Conservation (phyloP, 2,113 vertebrate species). For the Neopipo cinnamomea region DNA sequence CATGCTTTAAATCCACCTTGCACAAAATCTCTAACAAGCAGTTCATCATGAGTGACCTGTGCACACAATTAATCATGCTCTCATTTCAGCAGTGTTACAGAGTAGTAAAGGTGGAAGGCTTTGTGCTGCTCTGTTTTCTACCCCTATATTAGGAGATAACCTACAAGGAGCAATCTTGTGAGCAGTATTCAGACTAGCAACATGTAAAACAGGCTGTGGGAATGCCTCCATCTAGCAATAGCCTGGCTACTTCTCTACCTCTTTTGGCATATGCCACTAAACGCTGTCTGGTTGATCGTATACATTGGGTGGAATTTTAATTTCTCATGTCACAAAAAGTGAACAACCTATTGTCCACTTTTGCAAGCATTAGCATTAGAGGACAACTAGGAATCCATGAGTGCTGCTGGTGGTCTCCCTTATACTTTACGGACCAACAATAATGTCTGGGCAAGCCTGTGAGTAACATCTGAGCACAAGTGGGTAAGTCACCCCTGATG, state of each 20-base stretch:
- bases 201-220: background rate
- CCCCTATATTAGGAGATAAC: background rate
- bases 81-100: fast-evolving
- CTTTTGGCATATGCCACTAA: background rate
- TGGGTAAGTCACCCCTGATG: background rate
- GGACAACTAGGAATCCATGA: background rate
- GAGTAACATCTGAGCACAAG: background rate
- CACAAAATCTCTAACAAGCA: background rate
- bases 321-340: background rate
- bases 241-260: background rate
- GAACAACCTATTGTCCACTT: background rate
- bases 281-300: fast-evolving
- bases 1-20: background rate
- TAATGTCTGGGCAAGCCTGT: background rate
- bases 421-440: background rate
- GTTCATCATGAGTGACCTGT: fast-evolving
- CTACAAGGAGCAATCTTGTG: background rate
- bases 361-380: background rate
- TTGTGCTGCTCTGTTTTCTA: background rate
- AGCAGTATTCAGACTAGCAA: background rate
- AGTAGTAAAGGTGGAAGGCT: background rate
- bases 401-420: background rate
- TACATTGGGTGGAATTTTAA: background rate
- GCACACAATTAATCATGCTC: fast-evolving
- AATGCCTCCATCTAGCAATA: background rate